phyloP scores from a whole-genome alignment of 2,888 invertebrate species.

The Argyra leucocephala region DNA sequence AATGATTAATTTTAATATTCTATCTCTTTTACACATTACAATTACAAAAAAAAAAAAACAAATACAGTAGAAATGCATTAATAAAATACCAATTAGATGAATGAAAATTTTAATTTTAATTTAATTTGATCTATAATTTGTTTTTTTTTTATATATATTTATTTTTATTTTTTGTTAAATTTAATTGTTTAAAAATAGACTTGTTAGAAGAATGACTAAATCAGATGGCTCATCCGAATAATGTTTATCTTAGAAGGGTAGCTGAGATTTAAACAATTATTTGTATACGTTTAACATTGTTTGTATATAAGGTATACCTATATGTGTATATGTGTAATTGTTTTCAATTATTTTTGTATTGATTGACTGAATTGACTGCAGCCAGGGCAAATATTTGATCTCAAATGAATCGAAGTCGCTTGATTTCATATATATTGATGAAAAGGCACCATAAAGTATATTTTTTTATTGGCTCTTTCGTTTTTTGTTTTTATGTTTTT shows the following conservation, averaged over 20 bases:
- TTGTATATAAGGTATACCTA: not conserved
- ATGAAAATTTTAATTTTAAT: constrained; percentile 1
- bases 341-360: not conserved
- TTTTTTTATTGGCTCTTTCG: too few species aligned
- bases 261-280: not conserved
- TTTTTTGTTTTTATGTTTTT: too few species aligned
- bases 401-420: not conserved
- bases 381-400: not conserved
- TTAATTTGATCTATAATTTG: not conserved
- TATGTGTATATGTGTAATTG: not conserved
- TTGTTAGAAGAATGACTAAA: not conserved
- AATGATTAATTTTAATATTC: too few species aligned
- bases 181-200: not conserved
- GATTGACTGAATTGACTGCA: not conserved
- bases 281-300: too few species aligned
- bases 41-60: not conserved
- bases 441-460: too few species aligned
- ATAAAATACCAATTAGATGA: not conserved
- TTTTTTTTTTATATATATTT: not conserved
- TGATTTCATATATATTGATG: not conserved
- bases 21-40: too few species aligned
- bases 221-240: not conserved
- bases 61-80: constrained; percentile 1
- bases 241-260: not conserved
- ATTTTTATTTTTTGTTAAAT: not conserved